Percentiles rank a stretch among this genome's conserved stretches.
phyloP scores from a whole-genome alignment of 2,797 vertebrate species.

The Neoniphon sammara region DNA sequence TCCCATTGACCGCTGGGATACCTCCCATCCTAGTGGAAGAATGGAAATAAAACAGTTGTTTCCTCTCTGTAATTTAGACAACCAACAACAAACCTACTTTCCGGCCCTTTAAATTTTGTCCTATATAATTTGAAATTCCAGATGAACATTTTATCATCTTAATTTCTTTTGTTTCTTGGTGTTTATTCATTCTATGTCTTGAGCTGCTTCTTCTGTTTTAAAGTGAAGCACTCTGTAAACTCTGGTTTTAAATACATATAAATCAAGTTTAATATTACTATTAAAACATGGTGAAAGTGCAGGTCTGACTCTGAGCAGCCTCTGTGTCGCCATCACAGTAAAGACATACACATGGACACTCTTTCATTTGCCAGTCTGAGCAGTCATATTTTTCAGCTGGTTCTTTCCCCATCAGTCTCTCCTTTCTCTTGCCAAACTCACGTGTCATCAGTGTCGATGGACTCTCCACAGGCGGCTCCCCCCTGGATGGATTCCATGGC shows the following conservation, averaged over 20 bases:
- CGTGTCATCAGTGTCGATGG: constrained; percentile 96
- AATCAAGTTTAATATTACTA: too few relatives aligned
- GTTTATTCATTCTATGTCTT: too few relatives aligned
- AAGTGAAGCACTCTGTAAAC: too few relatives aligned
- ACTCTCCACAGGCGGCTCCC: constrained; percentile 90
- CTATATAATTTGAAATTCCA: too few relatives aligned
- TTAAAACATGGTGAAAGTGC: neutral
- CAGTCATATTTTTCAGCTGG: neutral
- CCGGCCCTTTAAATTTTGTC: too few relatives aligned
- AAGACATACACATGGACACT: neutral
- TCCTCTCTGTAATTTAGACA: neutral
- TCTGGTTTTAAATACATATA: too few relatives aligned
- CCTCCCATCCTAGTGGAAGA: constrained; percentile 92
- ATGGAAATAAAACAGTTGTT: constrained; percentile 4
- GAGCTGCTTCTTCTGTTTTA: too few relatives aligned
- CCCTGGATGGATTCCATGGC: constrained; percentile 99
- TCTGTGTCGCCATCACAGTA: neutral
- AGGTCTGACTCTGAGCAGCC: neutral
- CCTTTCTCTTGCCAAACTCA: constrained; percentile 77
- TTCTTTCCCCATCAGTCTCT: neutral
- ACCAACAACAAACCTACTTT: neutral
- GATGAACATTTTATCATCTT: too few relatives aligned
- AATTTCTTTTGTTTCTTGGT: too few relatives aligned
- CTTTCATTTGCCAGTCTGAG: neutral
- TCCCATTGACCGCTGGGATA: constrained; percentile 95